phyloP scores from a whole-genome alignment of 2,113 vertebrate species.

The Castor canadensis region DNA sequence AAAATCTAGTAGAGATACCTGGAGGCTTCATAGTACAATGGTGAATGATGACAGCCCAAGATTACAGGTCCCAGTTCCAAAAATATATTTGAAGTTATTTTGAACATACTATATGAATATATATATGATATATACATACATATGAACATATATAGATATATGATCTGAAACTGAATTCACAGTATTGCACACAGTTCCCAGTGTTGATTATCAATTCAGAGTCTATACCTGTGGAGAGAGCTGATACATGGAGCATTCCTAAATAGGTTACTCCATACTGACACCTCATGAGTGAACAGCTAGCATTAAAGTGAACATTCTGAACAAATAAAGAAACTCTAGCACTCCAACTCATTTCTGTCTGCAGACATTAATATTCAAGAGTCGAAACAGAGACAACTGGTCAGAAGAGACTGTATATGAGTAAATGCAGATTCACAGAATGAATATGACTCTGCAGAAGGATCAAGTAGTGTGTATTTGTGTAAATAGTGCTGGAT shows the following conservation, averaged over 20 bases:
- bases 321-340: constrained; percentile 91
- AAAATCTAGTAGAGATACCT: constrained; percentile 90
- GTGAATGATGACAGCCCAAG: constrained; percentile 79
- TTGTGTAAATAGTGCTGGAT: constrained; percentile 89
- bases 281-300: constrained; percentile 88
- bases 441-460: constrained; percentile 83
- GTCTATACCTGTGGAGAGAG: constrained; percentile 84
- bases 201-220: constrained; percentile 88
- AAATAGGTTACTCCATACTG: constrained; percentile 85
- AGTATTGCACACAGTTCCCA: constrained; percentile 87
- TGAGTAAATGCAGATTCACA: constrained; percentile 86
- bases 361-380: constrained; percentile 89
- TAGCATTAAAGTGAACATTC: constrained; percentile 89
- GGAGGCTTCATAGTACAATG: constrained; percentile 89
- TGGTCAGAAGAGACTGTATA: constrained; percentile 86
- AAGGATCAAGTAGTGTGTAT: constrained; percentile 89
- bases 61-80: constrained; percentile 89
- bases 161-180: constrained; percentile 89
- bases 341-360: constrained; percentile 87
- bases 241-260: constrained; percentile 88
- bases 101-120: constrained; percentile 85
- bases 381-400: constrained; percentile 87
- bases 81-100: constrained; percentile 85
- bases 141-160: constrained; percentile 85
- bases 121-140: too few species aligned